Evolutionary conservation across 2,113 vertebrate genomes (phyloP), one percentile per base, ranked within the genome.

Genomic region (Bathybates hornii): DNA sequence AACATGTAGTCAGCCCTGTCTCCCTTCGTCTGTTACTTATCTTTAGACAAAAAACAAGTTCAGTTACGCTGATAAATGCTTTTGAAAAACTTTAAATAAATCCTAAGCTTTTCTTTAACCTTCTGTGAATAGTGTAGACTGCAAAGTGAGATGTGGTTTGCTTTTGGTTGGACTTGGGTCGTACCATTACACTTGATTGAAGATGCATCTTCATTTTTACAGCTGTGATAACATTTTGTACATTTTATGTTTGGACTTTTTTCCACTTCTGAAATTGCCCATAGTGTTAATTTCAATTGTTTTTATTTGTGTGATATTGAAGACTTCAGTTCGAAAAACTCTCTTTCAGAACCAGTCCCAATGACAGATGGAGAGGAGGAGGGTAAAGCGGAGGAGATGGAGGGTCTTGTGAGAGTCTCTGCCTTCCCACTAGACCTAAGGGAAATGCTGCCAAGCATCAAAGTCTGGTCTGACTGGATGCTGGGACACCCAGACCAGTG

Each of bases 391-490:
- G 96, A 94, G 21, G 96, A 95, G 52, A 89, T 90, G 52, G 96
- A 97, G 79, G 97, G 97, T 1, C 97, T 98, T 95, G 96, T 98
- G 89, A 97, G 96, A 86, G 98, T 99, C 78, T 99, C 99, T 61
- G 94, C 96, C 73, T 98, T 99, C 89, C 95, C 97, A 7, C 82
- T 93, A 36, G 98, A 98, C 92, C 96, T 99, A 54, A 97, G 97
- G 89, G 98, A 99, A 88, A 96, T 99, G 11, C 97, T 99, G 13
- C 99, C 99, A 88, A 98, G 97, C 50, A 97, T 99, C 90, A 99
- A 99, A 93, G 97, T 99, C 68, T 99, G 99, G 99, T 99, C 99
- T 0, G 99, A 99, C 91, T 99, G 99, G 99, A 99, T 99, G 99
- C 97, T 99, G 16, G 98, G 98, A 57, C 97, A 99, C 88, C 97